phyloP scores from a whole-genome alignment of 1,140 invertebrate species.

The Charaxes varanes region DNA sequence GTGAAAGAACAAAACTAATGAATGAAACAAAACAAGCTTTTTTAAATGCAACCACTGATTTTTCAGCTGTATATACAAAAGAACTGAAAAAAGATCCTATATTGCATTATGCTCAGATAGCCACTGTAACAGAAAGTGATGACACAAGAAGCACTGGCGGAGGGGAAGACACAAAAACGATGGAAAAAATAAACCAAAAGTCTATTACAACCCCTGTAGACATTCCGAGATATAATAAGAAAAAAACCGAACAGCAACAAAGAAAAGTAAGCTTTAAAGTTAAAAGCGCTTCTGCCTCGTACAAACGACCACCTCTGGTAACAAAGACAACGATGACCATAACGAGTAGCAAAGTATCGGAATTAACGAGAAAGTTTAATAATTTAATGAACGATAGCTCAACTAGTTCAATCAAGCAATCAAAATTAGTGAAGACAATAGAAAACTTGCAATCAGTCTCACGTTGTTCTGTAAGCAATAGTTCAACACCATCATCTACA shows the following conservation, averaged over 20 bases:
- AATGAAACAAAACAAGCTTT: slow-evolving; percentile 56
- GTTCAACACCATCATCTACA: slow-evolving; percentile 61
- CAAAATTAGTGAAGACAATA: slow-evolving; percentile 59
- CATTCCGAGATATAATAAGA: slow-evolving; percentile 36
- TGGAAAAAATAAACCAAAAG: slow-evolving; percentile 28
- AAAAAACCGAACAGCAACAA: slow-evolving; percentile 48
- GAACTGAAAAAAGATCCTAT: slow-evolving; percentile 31
- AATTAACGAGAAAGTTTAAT: slow-evolving; percentile 75
- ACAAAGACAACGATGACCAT: slow-evolving; percentile 66
- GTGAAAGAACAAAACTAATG: slow-evolving; percentile 42
- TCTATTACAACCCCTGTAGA: slow-evolving; percentile 21
- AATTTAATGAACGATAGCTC: slow-evolving; percentile 58
- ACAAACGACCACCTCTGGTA: slow-evolving; percentile 51
- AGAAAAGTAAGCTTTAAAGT: slow-evolving; percentile 73
- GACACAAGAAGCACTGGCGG: slow-evolving; percentile 68
- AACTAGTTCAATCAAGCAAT: slow-evolving; percentile 49
- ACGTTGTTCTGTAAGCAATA: slow-evolving; percentile 49
- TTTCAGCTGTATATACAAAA: slow-evolving; percentile 12
- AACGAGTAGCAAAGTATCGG: slow-evolving; percentile 70
- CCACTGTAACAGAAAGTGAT: slow-evolving; percentile 53
- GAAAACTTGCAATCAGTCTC: slow-evolving; percentile 51
- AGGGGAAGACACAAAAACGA: slow-evolving; percentile 35
- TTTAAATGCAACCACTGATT: slow-evolving; percentile 43
- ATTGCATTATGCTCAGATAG: slow-evolving; percentile 64
- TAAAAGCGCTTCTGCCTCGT: slow-evolving; percentile 51